Evolutionary conservation across 2,888 invertebrate species (phyloP).

Genomic region (Cylindroiulus punctatus): DNA sequence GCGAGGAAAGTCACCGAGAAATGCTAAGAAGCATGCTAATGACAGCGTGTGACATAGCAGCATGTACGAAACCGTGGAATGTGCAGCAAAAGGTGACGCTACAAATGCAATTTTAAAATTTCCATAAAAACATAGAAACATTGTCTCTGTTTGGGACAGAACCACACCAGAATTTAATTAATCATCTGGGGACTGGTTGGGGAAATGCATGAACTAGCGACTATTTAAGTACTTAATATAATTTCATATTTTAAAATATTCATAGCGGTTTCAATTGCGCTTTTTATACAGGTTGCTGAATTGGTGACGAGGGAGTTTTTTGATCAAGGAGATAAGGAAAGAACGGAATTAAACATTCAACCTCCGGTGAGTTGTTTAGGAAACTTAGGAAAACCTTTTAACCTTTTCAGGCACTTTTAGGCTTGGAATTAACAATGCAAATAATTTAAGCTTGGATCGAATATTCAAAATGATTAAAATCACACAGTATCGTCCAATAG

Average conservation of each 20-base stretch:
- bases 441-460: neutral
- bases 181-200: neutral
- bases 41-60: slow-evolving; percentile 72
- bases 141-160: neutral
- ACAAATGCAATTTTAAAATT: neutral
- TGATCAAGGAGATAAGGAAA: slow-evolving; percentile 84
- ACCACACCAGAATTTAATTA: neutral
- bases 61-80: slow-evolving; percentile 72
- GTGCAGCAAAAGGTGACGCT: slow-evolving; percentile 70
- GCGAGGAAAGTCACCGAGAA: slow-evolving; percentile 66
- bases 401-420: neutral
- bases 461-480: too few species aligned
- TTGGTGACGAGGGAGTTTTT: slow-evolving; percentile 93
- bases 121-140: neutral
- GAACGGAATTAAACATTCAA: slow-evolving; percentile 87
- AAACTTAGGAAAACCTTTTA: too few species aligned
- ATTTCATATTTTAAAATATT: neutral
- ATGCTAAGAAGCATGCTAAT: slow-evolving; percentile 69
- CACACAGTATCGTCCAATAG: too few species aligned
- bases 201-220: neutral
- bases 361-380: slow-evolving; percentile 69
- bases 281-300: slow-evolving; percentile 71
- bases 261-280: neutral
- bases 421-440: neutral
- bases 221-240: neutral